Evolutionary conservation across 2,797 vertebrate species (phyloP).

Genomic region (Neosilurus hyrtlii): DNA sequence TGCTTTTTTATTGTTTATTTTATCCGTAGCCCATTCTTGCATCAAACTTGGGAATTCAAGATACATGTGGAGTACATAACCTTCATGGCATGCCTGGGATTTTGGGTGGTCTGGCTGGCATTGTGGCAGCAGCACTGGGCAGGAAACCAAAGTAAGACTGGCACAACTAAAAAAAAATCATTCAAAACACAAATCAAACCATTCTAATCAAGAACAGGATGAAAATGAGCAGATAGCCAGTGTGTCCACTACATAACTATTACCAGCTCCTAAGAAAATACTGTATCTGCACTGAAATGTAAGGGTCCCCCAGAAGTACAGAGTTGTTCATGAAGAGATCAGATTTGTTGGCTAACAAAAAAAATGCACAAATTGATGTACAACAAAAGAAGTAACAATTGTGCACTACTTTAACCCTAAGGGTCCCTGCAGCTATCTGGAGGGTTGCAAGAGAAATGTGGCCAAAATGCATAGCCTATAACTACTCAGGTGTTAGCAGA

Average conservation of each 20-base stretch:
- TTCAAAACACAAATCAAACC: too few relatives aligned
- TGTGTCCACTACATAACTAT: not conserved
- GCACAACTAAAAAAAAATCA: not conserved
- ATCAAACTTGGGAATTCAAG: conserved; percentile 84
- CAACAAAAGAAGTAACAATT: too few relatives aligned
- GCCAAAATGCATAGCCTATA: too few relatives aligned
- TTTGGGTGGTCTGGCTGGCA: conserved; percentile 84
- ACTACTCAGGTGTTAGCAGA: too few relatives aligned
- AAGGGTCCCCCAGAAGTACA: too few relatives aligned
- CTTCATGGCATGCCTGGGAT: conserved; percentile 94
- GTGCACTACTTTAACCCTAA: too few relatives aligned
- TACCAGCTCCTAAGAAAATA: not conserved
- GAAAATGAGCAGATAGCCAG: not conserved
- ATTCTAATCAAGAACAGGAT: not conserved
- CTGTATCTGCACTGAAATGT: too few relatives aligned
- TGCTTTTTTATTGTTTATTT: conserved; percentile 21
- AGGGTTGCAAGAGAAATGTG: too few relatives aligned
- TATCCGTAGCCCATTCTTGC: conserved; percentile 81
- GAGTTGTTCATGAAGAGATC: too few relatives aligned
- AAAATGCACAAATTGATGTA: too few relatives aligned
- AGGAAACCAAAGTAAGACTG: conserved; percentile 55
- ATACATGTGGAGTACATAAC: conserved; percentile 96
- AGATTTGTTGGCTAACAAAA: too few relatives aligned
- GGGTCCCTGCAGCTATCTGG: too few relatives aligned
- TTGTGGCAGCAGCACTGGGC: conserved; percentile 72